Conservation (phyloP, 2,113 vertebrate species). For the Bubo blakistoni region DNA sequence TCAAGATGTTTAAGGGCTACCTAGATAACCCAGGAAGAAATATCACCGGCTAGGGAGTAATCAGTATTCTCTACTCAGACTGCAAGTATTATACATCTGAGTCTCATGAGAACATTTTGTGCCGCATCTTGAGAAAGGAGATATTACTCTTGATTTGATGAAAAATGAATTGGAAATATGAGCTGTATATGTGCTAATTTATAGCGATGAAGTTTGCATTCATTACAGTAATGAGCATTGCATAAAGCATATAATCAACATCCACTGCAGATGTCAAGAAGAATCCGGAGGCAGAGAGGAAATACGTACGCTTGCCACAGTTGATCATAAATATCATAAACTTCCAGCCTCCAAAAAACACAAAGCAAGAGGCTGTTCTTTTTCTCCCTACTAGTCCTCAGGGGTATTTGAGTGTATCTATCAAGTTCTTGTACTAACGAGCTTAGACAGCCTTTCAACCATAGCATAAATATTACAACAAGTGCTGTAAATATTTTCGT, state of each 20-base stretch:
- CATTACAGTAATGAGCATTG: conserved; percentile 33
- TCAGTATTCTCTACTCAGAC: neutral
- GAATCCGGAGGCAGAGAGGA: conserved; percentile 13
- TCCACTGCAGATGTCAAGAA: conserved; percentile 22
- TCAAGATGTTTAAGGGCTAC: neutral
- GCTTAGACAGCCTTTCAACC: neutral
- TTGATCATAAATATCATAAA: conserved; percentile 9
- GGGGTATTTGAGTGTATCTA: neutral
- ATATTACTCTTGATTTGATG: conserved; percentile 26
- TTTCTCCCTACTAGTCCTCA: neutral
- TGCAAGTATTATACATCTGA: neutral
- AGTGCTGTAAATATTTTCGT: conserved; percentile 13
- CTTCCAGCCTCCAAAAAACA: neutral
- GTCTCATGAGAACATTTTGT: neutral
- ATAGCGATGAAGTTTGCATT: conserved; percentile 19
- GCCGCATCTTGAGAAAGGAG: neutral
- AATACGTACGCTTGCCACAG: neutral
- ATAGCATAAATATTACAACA: neutral
- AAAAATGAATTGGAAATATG: conserved; percentile 3
- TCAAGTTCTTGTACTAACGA: neutral
- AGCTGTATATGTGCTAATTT: neutral
- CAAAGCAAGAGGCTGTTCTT: neutral
- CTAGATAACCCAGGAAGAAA: neutral
- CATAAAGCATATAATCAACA: conserved; percentile 5
- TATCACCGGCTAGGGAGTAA: neutral